Conservation (phyloP, 35 echinoderm and acorn worm genomes). For the Ophiothrix spiculata region DNA sequence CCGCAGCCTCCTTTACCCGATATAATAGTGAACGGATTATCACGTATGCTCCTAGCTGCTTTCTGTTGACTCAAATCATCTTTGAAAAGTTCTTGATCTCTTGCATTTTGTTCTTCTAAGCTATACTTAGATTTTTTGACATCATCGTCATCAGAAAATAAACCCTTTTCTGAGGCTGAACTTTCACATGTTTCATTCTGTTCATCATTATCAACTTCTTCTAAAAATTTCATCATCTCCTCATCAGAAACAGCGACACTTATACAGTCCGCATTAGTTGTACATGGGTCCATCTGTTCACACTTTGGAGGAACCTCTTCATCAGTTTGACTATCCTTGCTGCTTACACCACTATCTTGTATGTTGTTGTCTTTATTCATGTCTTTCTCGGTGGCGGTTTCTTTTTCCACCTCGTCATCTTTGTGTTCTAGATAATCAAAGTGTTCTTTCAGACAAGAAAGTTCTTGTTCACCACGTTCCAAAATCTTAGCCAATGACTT, state of each 20-base stretch:
- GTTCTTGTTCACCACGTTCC: background rate
- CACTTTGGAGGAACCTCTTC: too few species aligned
- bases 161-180: too few species aligned
- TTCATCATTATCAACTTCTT: too few species aligned
- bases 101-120: too few species aligned
- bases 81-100: conserved; percentile 17
- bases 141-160: too few species aligned
- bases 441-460: background rate
- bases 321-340: background rate
- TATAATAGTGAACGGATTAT: conserved; percentile 45
- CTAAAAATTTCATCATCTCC: too few species aligned
- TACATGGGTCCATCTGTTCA: too few species aligned
- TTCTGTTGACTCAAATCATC: conserved; percentile 27
- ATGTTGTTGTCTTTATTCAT: background rate
- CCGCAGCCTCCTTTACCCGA: conserved; percentile 73
- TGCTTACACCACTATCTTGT: background rate
- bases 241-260: too few species aligned
- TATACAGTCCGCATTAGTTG: too few species aligned
- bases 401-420: background rate
- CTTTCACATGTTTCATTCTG: too few species aligned
- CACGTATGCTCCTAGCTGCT: conserved; percentile 35
- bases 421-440: background rate
- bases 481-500: background rate
- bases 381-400: background rate
- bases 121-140: too few species aligned